Evolutionary conservation across 2,797 vertebrate genomes (phyloP).

Genomic region (Aselliscus stoliczkanus): DNA sequence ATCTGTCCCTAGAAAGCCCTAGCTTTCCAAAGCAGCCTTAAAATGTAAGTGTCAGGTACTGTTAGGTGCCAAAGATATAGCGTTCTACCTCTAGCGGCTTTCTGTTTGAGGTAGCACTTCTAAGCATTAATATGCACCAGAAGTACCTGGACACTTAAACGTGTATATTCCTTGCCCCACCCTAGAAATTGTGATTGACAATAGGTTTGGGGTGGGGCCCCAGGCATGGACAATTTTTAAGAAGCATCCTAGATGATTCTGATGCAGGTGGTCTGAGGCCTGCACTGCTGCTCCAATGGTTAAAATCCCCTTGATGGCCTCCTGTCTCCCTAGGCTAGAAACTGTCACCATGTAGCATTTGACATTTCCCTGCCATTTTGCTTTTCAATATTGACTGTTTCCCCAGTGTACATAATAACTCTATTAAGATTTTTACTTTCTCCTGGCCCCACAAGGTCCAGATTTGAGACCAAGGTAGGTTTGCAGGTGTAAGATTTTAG

Average conservation of each 20-base stretch:
- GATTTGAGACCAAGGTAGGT: not conserved
- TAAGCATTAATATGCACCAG: not conserved
- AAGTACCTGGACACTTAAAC: not conserved
- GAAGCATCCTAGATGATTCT: not conserved
- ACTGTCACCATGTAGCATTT: not conserved
- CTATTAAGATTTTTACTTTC: conserved; percentile 16
- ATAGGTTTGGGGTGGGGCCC: not conserved
- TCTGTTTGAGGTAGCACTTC: not conserved
- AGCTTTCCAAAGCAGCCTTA: conserved; percentile 3
- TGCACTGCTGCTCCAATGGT: not conserved
- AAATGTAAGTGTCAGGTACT: not conserved
- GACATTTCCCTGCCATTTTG: not conserved
- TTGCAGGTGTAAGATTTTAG: not conserved
- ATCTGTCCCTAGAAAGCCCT: not conserved
- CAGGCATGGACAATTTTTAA: not conserved
- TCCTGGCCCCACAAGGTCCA: not conserved
- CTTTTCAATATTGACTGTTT: not conserved
- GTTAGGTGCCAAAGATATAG: not conserved
- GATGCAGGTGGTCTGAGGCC: not conserved
- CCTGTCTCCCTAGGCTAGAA: not conserved
- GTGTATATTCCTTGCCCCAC: not conserved
- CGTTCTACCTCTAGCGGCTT: not conserved
- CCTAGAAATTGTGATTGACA: not conserved
- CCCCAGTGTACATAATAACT: not conserved
- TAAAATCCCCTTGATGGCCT: not conserved